Base-by-base conservation (phyloP, 53 echinoderm and acorn worm species). In the Apostichopus leukothele region DNA sequence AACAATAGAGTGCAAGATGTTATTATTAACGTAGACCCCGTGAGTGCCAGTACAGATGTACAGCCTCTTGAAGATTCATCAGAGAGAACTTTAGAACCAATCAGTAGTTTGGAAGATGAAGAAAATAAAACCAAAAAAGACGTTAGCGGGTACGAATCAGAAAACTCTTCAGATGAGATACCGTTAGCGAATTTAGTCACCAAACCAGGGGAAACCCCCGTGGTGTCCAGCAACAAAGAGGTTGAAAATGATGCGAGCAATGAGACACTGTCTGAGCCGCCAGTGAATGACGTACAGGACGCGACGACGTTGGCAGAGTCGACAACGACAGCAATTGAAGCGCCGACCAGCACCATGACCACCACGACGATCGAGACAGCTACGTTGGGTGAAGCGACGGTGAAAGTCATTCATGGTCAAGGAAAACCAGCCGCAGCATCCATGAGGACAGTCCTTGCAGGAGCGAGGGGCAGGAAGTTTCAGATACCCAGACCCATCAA, bases 401-500 rank as follows among this genome's bases (percentile, higher is more conserved):
- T 87, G 52, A 87, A 87, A 52, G 88, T 87, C 23, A 60, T 87
- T 53, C 75, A 87, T 75, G 88, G 88, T 52, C 67, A 81, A 8
- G 81, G 74, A 5, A 90, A 90, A 53, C 90, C 90, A 23, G 83
- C 74, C 9, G 90, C 84, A 11, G 86, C 76, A 9, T 74, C 75
- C 4, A 73, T 76, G 74, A 84, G 67, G 73, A 67, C 89, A n/a
- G 73, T 52, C 16, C 51, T 89, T 9, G 89, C 67, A 5, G 89
- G 57, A 9, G 79, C 66, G 2, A 89, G 59, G 16, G 77, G 89
- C 5, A 25, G 89, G 53, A 87, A 87, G 57, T 52, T 87, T 6
- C 88, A 87, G 89, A 60, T 89, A 61, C 89, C 79, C n/a, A 78
- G 90, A 50, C 90, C 74, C 51, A 22, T 52, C 19, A 91, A 91